Percentiles rank a stretch among this genome's conserved stretches.
These are phyloP conservation scores for Chrysodeixis includens DNA, from an alignment of 2,888 invertebrate genomes.

Conservation along the genomic window DNA sequence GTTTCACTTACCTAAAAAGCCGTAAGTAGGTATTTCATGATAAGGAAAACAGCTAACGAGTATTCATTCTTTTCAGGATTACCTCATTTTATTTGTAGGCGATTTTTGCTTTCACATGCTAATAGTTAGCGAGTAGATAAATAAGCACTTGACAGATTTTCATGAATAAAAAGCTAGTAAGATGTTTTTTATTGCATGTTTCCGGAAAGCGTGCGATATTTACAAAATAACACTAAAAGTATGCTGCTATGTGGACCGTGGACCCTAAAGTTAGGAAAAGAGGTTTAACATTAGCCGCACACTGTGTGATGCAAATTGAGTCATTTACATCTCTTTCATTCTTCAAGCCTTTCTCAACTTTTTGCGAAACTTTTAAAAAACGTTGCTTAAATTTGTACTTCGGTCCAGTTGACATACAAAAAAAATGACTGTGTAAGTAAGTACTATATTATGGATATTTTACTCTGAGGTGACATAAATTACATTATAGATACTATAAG, in stretches of 20 bases:
- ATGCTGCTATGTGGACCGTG: conserved; percentile 7
- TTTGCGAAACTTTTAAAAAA: conserved; percentile 41
- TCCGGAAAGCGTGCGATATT: background rate
- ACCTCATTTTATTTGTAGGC: conserved; percentile 26
- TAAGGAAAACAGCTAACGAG: conserved; percentile 26
- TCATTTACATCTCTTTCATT: conserved; percentile 79
- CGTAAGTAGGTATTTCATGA: conserved; percentile 12
- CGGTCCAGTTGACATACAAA: conserved; percentile 15
- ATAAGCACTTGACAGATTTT: too few relatives aligned
- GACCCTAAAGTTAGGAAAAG: conserved; percentile 26
- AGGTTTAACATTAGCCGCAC: conserved; percentile 37
- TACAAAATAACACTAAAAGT: conserved; percentile 12
- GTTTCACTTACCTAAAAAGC: conserved; percentile 38
- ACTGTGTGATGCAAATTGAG: conserved; percentile 79
- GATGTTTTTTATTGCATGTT: too few relatives aligned
- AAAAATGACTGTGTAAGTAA: background rate
- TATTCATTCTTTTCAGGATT: conserved; percentile 31
- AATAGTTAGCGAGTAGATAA: background rate
- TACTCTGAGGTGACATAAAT: conserved; percentile 35
- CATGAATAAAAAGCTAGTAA: too few relatives aligned
- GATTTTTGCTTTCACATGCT: conserved; percentile 19
- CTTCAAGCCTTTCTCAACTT: conserved; percentile 62
- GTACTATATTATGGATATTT: conserved; percentile 15
- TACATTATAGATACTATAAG: conserved; percentile 12
- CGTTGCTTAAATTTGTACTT: conserved; percentile 26